Evolutionary conservation across 2,113 vertebrate species (phyloP).

Genomic region (Colinus virginianus): DNA sequence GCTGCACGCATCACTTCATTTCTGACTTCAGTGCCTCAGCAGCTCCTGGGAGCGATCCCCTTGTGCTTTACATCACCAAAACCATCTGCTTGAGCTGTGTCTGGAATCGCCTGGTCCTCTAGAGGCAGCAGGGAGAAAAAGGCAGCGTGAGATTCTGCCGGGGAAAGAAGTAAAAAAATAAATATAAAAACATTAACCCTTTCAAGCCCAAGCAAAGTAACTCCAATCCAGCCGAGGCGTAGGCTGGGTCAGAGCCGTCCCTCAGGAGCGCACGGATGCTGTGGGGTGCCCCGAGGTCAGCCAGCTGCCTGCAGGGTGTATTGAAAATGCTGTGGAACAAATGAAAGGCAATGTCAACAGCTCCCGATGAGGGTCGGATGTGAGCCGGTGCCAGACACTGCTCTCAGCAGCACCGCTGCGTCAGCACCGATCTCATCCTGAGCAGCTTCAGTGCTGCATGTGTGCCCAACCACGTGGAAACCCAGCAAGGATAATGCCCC

Average conservation of each 20-base stretch:
- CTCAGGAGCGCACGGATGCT: neutral
- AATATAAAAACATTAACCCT: neutral
- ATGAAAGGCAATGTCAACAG: neutral
- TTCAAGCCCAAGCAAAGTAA: neutral
- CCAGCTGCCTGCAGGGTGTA: neutral
- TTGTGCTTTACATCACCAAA: conserved; percentile 32
- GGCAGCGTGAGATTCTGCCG: conserved; percentile 53
- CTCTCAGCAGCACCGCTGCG: neutral
- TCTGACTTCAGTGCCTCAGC: conserved; percentile 8
- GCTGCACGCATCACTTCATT: neutral
- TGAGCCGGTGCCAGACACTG: neutral
- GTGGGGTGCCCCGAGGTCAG: neutral
- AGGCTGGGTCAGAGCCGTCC: neutral
- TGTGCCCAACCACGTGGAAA: fast-evolving
- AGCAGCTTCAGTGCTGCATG: fast-evolving
- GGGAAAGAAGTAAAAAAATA: neutral
- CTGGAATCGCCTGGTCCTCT: conserved; percentile 59
- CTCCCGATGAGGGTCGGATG: neutral
- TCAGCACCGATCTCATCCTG: neutral
- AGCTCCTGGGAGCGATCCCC: conserved; percentile 25
- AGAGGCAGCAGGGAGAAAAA: conserved; percentile 65
- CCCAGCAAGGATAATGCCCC: fast-evolving
- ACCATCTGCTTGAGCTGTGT: conserved; percentile 65
- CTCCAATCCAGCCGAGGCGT: fast-evolving
- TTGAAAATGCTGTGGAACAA: neutral